These are phyloP conservation scores for Lacerta agilis DNA, from an alignment of 2,797 vertebrate species.

Conservation along the genomic window DNA sequence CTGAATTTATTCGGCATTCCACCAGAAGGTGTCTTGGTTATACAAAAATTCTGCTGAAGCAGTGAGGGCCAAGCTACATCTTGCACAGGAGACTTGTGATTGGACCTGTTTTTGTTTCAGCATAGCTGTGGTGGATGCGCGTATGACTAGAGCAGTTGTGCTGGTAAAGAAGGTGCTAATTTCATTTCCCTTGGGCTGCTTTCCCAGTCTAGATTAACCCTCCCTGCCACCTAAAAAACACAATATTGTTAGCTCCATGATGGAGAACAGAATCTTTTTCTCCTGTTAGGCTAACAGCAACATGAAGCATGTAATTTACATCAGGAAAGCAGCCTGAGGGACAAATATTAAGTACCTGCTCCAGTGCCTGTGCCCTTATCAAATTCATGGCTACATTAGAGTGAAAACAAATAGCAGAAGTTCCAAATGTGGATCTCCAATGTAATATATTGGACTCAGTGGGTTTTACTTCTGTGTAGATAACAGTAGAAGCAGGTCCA, in stretches of 20 bases:
- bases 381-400: too few relatives aligned
- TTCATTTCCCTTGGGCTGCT: neutral
- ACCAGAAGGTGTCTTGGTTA: neutral
- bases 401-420: neutral
- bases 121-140: neutral
- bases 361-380: too few relatives aligned
- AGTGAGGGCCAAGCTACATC: neutral
- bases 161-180: neutral
- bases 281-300: neutral
- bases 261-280: neutral
- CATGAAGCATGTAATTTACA: neutral
- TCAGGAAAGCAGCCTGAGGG: neutral
- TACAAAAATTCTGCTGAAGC: neutral
- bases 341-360: neutral
- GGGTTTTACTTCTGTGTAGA: too few relatives aligned
- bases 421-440: neutral
- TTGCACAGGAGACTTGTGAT: neutral
- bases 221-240: neutral
- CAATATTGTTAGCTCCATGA: neutral
- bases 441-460: too few relatives aligned
- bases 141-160: neutral
- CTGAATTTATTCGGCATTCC: neutral
- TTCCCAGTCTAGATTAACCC: neutral
- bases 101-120: neutral
- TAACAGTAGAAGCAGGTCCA: too few relatives aligned